These are phyloP conservation scores for Clarias batrachus DNA, from an alignment of 2,113 vertebrate genomes.

Conservation along the genomic window DNA sequence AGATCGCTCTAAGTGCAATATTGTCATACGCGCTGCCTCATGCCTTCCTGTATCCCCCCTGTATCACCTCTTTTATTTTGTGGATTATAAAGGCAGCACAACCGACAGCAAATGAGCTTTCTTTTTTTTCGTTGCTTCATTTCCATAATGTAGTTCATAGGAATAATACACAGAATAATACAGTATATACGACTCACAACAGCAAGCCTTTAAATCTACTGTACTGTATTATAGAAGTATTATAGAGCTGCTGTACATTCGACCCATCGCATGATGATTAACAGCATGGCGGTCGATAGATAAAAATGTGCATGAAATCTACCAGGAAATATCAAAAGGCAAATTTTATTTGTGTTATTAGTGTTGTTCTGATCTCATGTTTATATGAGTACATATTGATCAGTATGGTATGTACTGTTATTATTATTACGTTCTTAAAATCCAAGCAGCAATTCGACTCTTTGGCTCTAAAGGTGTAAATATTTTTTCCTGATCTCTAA, in stretches of 20 bases:
- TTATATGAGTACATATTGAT: neutral
- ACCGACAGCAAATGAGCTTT: neutral
- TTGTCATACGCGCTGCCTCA: neutral
- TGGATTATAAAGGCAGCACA: constrained; percentile 14
- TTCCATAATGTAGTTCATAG: neutral
- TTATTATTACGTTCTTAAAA: neutral
- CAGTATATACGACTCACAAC: neutral
- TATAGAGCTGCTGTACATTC: neutral
- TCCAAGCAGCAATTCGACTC: neutral
- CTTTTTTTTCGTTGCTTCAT: neutral
- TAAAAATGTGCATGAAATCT: constrained; percentile 24
- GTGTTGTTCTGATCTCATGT: neutral
- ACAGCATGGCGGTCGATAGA: constrained; percentile 43
- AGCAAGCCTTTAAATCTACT: neutral
- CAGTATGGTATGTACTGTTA: neutral
- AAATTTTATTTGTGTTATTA: neutral
- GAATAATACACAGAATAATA: constrained; percentile 24
- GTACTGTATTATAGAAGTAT: constrained; percentile 19
- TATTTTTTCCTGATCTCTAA: neutral
- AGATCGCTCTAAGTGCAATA: constrained; percentile 37
- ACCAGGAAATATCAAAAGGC: neutral
- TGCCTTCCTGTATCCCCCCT: constrained; percentile 10
- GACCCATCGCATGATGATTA: constrained; percentile 38
- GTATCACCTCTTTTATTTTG: neutral
- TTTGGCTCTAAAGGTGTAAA: neutral